Evolutionary conservation across 64 coral and sea anemone species (phyloP).

Genomic region (Montipora efflorescens): DNA sequence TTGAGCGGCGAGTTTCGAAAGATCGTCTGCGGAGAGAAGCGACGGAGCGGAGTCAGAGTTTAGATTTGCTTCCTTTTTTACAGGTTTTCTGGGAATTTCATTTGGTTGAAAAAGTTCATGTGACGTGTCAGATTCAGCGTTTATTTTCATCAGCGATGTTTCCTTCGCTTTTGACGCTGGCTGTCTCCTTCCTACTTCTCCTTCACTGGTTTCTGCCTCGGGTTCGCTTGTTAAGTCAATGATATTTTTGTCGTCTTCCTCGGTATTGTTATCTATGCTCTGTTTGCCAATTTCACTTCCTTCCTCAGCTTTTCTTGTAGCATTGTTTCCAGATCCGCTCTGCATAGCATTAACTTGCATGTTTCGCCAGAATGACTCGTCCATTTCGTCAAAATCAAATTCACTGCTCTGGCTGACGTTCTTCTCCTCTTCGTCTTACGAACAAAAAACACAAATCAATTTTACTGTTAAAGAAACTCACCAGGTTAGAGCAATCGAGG

Average conservation of each 20-base stretch:
- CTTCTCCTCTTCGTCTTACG: conserved; percentile 25
- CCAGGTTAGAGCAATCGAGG: no score
- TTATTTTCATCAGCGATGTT: neutral
- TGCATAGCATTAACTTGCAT: conserved; percentile 13
- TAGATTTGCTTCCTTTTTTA: neutral
- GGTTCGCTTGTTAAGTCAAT: conserved; percentile 53
- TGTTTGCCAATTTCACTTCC: neutral
- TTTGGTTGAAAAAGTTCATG: conserved; percentile 7
- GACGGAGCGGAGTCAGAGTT: conserved; percentile 64
- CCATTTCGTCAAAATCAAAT: conserved; percentile 56
- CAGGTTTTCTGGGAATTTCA: neutral
- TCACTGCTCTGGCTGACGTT: conserved; percentile 42
- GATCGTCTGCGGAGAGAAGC: conserved; percentile 85
- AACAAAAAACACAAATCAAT: neutral
- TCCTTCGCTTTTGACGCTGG: neutral
- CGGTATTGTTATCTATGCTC: neutral
- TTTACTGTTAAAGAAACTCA: no score
- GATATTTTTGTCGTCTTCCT: neutral
- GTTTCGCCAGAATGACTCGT: conserved; percentile 16
- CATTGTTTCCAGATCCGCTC: neutral
- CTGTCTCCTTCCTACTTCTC: neutral
- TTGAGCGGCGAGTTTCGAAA: conserved; percentile 81
- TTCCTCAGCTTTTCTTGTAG: neutral
- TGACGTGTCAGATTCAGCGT: neutral
- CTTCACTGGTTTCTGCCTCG: neutral